Percentiles rank a stretch among this genome's conserved stretches.
These are phyloP conservation scores for Phrixothrix hirtus DNA, from an alignment of 2,888 invertebrate genomes.

Conservation along the genomic window DNA sequence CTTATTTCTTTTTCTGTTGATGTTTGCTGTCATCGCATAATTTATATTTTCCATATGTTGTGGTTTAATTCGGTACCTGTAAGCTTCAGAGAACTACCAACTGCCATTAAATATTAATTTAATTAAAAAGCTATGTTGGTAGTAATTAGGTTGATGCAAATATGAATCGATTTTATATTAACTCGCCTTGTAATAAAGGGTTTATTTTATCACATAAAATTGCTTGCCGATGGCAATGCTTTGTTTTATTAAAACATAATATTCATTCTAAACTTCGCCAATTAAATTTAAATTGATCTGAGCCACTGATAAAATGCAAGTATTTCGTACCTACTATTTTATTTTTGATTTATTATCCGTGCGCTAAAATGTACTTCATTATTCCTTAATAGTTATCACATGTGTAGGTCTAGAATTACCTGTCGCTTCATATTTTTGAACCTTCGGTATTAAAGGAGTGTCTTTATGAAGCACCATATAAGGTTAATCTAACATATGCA, in stretches of 20 bases:
- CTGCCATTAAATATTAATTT: not conserved
- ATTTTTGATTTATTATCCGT: not conserved
- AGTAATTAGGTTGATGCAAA: not conserved
- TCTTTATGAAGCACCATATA: constrained; percentile 1
- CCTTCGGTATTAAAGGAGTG: constrained; percentile 6
- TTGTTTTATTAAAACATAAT: not conserved
- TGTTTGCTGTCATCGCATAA: constrained; percentile 7
- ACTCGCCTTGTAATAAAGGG: not conserved
- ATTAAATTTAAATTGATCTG: not conserved
- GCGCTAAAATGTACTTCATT: not conserved
- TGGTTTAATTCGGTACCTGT: not conserved
- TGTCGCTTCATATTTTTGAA: not conserved
- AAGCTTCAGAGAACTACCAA: not conserved
- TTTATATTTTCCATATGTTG: constrained; percentile 9
- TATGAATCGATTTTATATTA: not conserved
- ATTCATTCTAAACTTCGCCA: not conserved
- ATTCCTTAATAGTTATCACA: not conserved
- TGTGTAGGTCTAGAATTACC: not conserved
- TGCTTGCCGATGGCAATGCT: not conserved
- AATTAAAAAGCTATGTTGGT: not conserved
- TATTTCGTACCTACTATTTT: not conserved
- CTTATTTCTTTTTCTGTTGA: constrained; percentile 2
- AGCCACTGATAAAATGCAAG: not conserved
- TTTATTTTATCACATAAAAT: not conserved
- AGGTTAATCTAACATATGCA: constrained; percentile 6